Evolutionary conservation across 2,888 invertebrate species (phyloP), one percentile per base, ranked within the genome.

Genomic region (Eulithis testata): DNA sequence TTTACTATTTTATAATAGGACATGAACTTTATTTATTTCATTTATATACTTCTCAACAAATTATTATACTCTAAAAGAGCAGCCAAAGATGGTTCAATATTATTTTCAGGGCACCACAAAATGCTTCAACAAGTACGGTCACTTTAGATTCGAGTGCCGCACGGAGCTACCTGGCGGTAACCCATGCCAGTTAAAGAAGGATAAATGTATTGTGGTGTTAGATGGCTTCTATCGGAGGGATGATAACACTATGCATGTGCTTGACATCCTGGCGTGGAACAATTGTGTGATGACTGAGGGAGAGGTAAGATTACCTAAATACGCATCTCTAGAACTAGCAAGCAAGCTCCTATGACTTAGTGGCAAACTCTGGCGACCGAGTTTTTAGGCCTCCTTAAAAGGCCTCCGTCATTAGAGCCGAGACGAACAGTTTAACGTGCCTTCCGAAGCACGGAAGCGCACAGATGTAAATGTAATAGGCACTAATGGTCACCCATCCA

Each of bases 221-320:
- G 99, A 99, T 85, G 97, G 98, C 80, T 94, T 99, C 70, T 97
- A 95, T 89, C 90, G 94, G 64, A 94, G 94, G 60, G 79, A 86
- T 0, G 84, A 87, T 6, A 94, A 94, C 60, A 95, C 94, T 4
- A 95, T 96, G 85, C 98, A 96, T 87, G 94, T 98, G 0, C 85
- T 99, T 61, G 99, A 99, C 85, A 92, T 98, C 3, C 87, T 98
- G 72, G 95, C 95, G 40, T 98, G 98, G 98, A 96, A 95, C 78
- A 94, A 94, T 69, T 95, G 95, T 76, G 94, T 95, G 5, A 94
- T 97, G 79, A 91, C 95, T 58, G 95, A 96, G 79, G 95, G 95
- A 85, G 96, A 97, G 87, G 97, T 97, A 92, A 92, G 85, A 51
- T 44, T 36, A n/a, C 7, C 27, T 27, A 44, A 4, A 11, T 44